Percentiles rank a stretch among this genome's conserved stretches.
phyloP scores from a whole-genome alignment of 53 echinoderm and acorn worm genomes.

The Paracentrotus lividus region DNA sequence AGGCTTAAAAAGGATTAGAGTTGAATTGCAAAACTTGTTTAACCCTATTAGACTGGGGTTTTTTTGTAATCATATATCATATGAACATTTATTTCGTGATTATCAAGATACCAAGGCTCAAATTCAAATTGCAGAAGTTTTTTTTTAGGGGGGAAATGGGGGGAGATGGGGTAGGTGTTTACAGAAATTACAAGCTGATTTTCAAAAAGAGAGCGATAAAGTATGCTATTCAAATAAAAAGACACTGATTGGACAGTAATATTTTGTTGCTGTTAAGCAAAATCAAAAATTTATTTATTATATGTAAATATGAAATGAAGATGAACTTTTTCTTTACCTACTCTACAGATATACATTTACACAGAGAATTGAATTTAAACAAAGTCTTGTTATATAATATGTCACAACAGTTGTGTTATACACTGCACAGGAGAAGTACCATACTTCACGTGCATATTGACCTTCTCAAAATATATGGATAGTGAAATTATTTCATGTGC shows the following conservation, averaged over 20 bases:
- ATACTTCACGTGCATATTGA: not conserved
- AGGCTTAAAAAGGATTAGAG: too few relatives aligned
- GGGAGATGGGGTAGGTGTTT: too few relatives aligned
- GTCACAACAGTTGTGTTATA: constrained; percentile 25
- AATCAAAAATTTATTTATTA: constrained; percentile 58
- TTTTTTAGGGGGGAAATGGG: too few relatives aligned
- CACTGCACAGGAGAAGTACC: constrained; percentile 3
- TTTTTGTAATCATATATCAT: too few relatives aligned
- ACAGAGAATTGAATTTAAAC: constrained; percentile 14
- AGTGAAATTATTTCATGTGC: not conserved
- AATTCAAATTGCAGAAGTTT: too few relatives aligned
- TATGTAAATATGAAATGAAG: constrained; percentile 55
- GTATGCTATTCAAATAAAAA: too few relatives aligned
- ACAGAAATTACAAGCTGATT: too few relatives aligned
- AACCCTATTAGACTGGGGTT: too few relatives aligned
- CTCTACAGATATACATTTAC: constrained; percentile 33
- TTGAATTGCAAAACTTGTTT: too few relatives aligned
- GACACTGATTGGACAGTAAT: not conserved
- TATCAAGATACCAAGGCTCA: too few relatives aligned
- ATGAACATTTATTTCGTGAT: too few relatives aligned
- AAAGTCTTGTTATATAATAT: constrained; percentile 9
- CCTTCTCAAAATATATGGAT: not conserved
- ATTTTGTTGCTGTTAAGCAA: constrained; percentile 50
- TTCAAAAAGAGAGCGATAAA: too few relatives aligned
- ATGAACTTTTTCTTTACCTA: constrained; percentile 52